Base-by-base conservation (phyloP, 2,113 vertebrate species). In the Ariopsis seemanni region DNA sequence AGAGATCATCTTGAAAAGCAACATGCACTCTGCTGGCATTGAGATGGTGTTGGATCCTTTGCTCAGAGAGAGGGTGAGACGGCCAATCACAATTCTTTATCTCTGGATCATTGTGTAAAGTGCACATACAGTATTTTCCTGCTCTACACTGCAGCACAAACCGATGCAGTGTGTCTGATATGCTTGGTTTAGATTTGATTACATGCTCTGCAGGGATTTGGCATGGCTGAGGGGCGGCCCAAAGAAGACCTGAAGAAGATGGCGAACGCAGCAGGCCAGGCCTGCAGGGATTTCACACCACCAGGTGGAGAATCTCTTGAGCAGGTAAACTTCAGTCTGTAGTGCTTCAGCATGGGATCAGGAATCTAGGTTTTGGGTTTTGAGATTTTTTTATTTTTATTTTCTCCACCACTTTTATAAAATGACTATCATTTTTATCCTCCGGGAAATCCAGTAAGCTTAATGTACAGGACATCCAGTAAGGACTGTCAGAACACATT, bases 261-360 rank as follows among this genome's bases (percentile, higher is more conserved):
- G 97, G 98, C 98, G 58, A 98, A 96, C 55, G 96, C 96, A 20
- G 95, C 96, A 0, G 97, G 97, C 14, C 93, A 96, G 85, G 95
- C 97, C 0, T 97, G 96, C 80, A 95, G 96, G 7, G 93, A 94
- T 4, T 99, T 96, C 90, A 99, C 98, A 0, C 98, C 98, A 0
- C 95, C 97, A 0, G 97, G 97, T 87, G 98, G 97, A 91, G 98
- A 99, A 94, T 99, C 97, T 0, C 85, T 97, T 30, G 96, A 97
- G 67, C 94, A 99, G 96, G 98, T 99, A 93, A 34, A 30, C 77
- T 42, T 52, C 63, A 22, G n/a, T 30, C 11, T 1, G 5, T 17
- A 27, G 14, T 30, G 53, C n/a, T 27, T 5, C 11, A 55, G 25
- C 8, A 7, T 52, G 11, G 4, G 5, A 5, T 25, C 20, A 52